Evolutionary conservation across 2,113 vertebrate genomes (phyloP).

Genomic region (Leptodactylus fuscus): DNA sequence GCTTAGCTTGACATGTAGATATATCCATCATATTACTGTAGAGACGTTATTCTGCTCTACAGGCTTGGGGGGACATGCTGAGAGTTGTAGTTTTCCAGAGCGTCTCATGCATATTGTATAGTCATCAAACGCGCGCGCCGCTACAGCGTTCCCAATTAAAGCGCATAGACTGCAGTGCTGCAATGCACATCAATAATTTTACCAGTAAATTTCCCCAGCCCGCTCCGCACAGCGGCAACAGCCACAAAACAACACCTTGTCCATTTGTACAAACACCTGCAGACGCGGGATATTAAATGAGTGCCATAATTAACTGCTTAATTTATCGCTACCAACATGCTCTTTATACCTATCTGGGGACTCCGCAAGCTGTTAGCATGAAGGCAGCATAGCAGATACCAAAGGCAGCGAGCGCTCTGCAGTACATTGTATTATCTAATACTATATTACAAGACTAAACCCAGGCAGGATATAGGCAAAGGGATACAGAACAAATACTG

Average conservation of each 20-base stretch:
- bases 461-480: too few species aligned
- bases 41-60: too few species aligned
- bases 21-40: too few species aligned
- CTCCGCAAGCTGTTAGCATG: neutral
- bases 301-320: neutral
- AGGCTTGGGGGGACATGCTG: too few species aligned
- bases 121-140: neutral
- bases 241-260: neutral
- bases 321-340: slow-evolving; percentile 23
- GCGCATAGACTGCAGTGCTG: neutral
- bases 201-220: neutral
- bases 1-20: too few species aligned
- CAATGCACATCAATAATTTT: neutral
- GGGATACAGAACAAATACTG: too few species aligned
- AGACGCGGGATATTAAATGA: slow-evolving; percentile 19
- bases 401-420: neutral
- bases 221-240: neutral
- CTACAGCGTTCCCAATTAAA: neutral
- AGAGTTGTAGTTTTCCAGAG: neutral
- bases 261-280: slow-evolving; percentile 18
- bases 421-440: neutral
- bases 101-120: neutral
- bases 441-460: neutral
- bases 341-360: slow-evolving; percentile 6
- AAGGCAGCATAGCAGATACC: neutral